Percentiles rank a stretch among this genome's conserved stretches.
Conservation (phyloP, 2,888 invertebrate genomes). For the Noctua janthina region DNA sequence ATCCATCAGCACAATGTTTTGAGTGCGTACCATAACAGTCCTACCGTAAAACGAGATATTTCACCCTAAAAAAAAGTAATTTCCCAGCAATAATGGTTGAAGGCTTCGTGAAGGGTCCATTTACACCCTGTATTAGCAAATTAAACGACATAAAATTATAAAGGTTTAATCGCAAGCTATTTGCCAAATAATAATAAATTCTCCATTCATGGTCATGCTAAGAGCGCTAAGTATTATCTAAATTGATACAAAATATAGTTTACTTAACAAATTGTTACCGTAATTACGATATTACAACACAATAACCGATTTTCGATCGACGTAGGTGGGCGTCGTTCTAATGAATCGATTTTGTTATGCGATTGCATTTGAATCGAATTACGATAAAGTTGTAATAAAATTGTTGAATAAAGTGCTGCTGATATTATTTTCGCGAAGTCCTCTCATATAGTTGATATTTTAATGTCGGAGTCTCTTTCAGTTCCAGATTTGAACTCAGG, state of each 20-base stretch:
- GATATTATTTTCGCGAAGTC: conserved; percentile 38
- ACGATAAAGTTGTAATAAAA: conserved; percentile 61
- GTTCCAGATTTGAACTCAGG: not conserved
- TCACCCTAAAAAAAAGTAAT: too few relatives aligned
- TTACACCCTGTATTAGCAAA: not conserved
- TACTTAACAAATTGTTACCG: conserved; percentile 60
- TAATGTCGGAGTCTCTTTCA: not conserved
- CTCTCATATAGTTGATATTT: conserved; percentile 21
- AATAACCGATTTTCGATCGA: conserved; percentile 59
- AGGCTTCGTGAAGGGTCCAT: too few relatives aligned
- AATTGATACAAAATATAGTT: conserved; percentile 63
- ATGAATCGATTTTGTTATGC: conserved; percentile 62
- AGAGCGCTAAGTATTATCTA: conserved; percentile 52
- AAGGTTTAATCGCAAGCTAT: conserved; percentile 32
- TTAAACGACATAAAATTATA: conserved; percentile 44
- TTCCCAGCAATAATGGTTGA: too few relatives aligned
- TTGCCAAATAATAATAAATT: conserved; percentile 53
- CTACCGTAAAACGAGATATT: too few relatives aligned
- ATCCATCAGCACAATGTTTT: too few relatives aligned
- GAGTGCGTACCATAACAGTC: too few relatives aligned
- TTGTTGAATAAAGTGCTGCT: conserved; percentile 38
- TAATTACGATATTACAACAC: conserved; percentile 62
- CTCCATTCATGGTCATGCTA: conserved; percentile 32
- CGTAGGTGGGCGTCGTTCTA: conserved; percentile 66
- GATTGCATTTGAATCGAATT: conserved; percentile 59